Percentiles rank a stretch among this genome's conserved stretches.
Evolutionary conservation across 2,888 invertebrate genomes (phyloP).

Genomic region (Chrysolina americana): DNA sequence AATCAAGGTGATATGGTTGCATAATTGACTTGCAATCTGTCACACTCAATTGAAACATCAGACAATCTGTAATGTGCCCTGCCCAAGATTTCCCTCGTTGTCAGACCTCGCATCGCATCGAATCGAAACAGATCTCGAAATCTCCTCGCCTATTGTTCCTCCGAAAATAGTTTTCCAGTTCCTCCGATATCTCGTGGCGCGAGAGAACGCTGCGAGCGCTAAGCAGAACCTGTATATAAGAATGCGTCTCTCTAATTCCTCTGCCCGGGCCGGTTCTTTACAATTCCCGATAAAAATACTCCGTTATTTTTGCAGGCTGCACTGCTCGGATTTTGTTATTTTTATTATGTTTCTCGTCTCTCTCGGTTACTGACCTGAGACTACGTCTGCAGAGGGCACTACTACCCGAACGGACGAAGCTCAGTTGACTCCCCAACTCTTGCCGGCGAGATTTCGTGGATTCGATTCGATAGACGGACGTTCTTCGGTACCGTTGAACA

Average conservation of each 20-base stretch:
- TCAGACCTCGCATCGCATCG: too few relatives aligned
- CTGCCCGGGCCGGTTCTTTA: constrained; percentile 64
- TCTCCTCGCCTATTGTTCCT: neutral
- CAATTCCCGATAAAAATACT: constrained; percentile 69
- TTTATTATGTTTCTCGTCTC: constrained; percentile 63
- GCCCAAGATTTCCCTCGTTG: too few relatives aligned
- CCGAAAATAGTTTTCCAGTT: constrained; percentile 1
- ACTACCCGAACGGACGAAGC: constrained; percentile 55
- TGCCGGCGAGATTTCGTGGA: neutral
- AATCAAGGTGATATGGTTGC: too few relatives aligned
- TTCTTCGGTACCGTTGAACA: neutral
- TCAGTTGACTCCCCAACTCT: constrained; percentile 9
- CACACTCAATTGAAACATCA: too few relatives aligned
- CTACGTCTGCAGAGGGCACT: constrained; percentile 60
- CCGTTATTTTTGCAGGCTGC: constrained; percentile 69
- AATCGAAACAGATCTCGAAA: too few relatives aligned
- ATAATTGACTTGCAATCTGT: too few relatives aligned
- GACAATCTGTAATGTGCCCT: too few relatives aligned
- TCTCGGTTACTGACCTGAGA: constrained; percentile 36
- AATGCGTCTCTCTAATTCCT: constrained; percentile 61
- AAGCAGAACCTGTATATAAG: constrained; percentile 54
- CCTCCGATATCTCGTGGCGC: neutral
- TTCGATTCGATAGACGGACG: neutral
- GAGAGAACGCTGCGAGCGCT: constrained; percentile 1
- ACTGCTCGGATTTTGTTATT: constrained; percentile 69